A percentile compares a stretch with the other conserved stretches of the same genome.
phyloP scores from a whole-genome alignment of 2,888 invertebrate genomes.

The Apamea anceps region DNA sequence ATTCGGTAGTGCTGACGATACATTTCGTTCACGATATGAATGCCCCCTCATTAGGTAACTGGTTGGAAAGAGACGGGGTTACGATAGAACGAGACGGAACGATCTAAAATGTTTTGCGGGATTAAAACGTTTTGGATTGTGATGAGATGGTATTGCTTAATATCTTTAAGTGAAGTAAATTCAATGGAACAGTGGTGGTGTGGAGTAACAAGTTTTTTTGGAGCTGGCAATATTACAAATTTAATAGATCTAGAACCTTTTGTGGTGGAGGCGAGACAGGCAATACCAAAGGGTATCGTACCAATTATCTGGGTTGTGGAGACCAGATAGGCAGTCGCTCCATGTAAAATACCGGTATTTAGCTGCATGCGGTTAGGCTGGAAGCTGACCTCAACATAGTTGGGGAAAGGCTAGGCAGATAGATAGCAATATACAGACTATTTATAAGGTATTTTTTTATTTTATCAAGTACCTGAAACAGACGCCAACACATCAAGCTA shows the following conservation, averaged over 20 bases:
- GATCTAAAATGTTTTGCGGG: constrained; percentile 12
- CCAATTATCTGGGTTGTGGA: too few species aligned
- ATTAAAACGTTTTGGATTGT: background rate
- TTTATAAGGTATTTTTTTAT: background rate
- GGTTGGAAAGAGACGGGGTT: constrained; percentile 24
- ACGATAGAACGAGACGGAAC: constrained; percentile 1
- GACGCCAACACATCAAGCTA: too few species aligned
- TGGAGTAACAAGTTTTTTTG: background rate
- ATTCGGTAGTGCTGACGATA: constrained; percentile 47
- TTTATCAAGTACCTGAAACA: too few species aligned
- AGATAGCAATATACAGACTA: background rate
- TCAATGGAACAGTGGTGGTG: background rate
- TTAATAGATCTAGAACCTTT: background rate
- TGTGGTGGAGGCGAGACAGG: background rate
- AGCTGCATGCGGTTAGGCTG: too few species aligned
- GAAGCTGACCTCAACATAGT: too few species aligned
- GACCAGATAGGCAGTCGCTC: too few species aligned
- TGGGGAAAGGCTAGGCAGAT: too few species aligned
- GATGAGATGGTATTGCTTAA: background rate
- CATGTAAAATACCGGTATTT: too few species aligned
- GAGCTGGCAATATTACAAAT: too few species aligned
- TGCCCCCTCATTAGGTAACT: constrained; percentile 56
- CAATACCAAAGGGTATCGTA: too few species aligned
- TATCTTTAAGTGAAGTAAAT: background rate
- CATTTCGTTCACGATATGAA: constrained; percentile 43